phyloP scores from a whole-genome alignment of 1,140 invertebrate species.

The Heterodera carotae region DNA sequence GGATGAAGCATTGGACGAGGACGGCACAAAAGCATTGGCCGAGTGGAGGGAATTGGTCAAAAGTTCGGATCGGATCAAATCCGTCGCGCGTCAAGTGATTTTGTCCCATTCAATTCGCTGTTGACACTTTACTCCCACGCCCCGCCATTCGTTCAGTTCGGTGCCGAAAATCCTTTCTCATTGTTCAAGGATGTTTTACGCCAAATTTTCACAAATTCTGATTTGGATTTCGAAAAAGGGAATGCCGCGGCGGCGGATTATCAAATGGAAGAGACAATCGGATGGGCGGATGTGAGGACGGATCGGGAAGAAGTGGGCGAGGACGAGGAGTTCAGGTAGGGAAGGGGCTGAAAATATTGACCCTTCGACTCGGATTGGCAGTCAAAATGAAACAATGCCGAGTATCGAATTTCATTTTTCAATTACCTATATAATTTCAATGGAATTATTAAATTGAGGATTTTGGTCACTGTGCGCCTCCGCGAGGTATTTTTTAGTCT shows the following conservation, averaged over 20 bases:
- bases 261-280: constrained; percentile 9
- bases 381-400: too few relatives aligned
- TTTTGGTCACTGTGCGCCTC: constrained; percentile 17
- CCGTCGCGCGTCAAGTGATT: constrained; percentile 14
- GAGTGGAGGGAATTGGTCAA: constrained; percentile 5
- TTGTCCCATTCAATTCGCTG: neutral
- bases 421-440: too few relatives aligned
- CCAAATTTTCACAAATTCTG: constrained; percentile 12
- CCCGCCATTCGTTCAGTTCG: neutral
- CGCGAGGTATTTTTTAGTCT: neutral
- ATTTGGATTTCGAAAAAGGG: neutral
- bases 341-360: neutral
- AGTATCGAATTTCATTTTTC: too few relatives aligned
- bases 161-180: constrained; percentile 20
- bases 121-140: neutral
- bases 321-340: constrained; percentile 26
- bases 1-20: neutral
- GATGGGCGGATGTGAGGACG: constrained; percentile 13
- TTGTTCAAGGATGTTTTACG: constrained; percentile 13
- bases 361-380: too few relatives aligned
- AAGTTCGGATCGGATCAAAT: constrained; percentile 13
- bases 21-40: neutral
- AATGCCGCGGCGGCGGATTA: constrained; percentile 8
- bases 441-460: too few relatives aligned
- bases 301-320: constrained; percentile 4